Conservation (phyloP, 2,797 vertebrate genomes). For the Semaprochilodus insignis region DNA sequence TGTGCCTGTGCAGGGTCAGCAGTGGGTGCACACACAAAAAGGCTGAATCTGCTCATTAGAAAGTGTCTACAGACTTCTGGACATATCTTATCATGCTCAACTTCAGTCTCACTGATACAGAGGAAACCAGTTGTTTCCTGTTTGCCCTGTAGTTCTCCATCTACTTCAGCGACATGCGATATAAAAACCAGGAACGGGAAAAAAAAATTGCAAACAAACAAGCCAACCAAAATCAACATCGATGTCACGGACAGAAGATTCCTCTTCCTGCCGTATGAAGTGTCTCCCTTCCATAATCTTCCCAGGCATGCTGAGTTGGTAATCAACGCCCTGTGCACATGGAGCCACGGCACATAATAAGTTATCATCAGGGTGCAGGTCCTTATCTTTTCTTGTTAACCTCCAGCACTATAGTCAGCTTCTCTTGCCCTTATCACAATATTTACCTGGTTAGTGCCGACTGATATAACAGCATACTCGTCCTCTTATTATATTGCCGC, state of each 20-base stretch:
- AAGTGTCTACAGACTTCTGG: no score
- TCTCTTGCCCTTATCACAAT: neutral
- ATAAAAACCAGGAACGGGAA: neutral
- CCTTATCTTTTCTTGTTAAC: neutral
- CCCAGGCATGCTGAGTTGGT: conserved; percentile 4
- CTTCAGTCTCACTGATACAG: neutral
- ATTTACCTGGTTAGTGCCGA: neutral
- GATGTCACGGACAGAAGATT: neutral
- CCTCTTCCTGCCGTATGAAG: neutral
- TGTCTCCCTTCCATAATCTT: neutral
- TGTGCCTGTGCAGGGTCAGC: no score
- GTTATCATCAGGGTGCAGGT: neutral
- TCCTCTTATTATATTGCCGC: neutral
- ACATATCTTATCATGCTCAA: neutral
- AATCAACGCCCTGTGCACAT: neutral
- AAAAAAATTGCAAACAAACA: neutral
- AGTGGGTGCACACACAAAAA: no score
- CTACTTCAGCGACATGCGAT: neutral
- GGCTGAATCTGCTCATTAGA: no score
- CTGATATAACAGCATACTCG: neutral
- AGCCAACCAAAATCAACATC: neutral
- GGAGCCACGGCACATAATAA: neutral
- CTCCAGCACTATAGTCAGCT: neutral
- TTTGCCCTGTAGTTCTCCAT: neutral
- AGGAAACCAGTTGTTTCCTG: neutral